Evolutionary conservation across 2,888 invertebrate genomes (phyloP), one percentile per base, ranked within the genome.

Genomic region (Trichopoda pennipes): DNA sequence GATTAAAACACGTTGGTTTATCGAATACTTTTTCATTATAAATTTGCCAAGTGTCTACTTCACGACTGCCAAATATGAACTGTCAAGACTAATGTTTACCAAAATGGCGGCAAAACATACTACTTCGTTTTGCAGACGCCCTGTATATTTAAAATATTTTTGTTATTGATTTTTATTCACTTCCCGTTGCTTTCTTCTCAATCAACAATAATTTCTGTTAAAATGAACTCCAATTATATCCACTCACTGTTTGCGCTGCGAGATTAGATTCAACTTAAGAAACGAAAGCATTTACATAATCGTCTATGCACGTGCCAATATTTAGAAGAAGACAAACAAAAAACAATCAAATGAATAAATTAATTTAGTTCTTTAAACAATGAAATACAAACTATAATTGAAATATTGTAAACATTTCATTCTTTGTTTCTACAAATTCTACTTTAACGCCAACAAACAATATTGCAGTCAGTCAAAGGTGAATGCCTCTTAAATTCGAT

Each of bases 381-480:
- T 6, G n/a, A 17, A 73, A 55, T 44, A 19, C 28, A 44, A 61
- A n/a, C 7, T 44, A n/a, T 3, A 44, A 7, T 44, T n/a, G 47
- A 17, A 19, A 17, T 49, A 19, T 19, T 17, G 17, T 49, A 49
- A 49, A 49, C 19, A 49, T 9, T 49, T 19, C 7, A 49, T 19
- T 49, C n/a, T 19, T n/a, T 49, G 4, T 28, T 28, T 28, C 28
- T 28, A 4, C 28, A 28, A 6, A 7, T 28, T 6, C 28, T 28
- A 28, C 17, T 1, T 49, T 49, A 9, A 19, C 17, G 6, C 2
- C 19, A 35, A 35, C 12, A 38, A 35, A 35, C 12, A 38, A 38
- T 58, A 66, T 44, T 68, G 61, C 78, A 69, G 47, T 55, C 64
- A 75, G 42, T 60, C 51, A 75, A 60, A 81, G 81, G 69, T 81